Conservation (phyloP, 2,888 invertebrate genomes). For the Microplitis deprimator region DNA sequence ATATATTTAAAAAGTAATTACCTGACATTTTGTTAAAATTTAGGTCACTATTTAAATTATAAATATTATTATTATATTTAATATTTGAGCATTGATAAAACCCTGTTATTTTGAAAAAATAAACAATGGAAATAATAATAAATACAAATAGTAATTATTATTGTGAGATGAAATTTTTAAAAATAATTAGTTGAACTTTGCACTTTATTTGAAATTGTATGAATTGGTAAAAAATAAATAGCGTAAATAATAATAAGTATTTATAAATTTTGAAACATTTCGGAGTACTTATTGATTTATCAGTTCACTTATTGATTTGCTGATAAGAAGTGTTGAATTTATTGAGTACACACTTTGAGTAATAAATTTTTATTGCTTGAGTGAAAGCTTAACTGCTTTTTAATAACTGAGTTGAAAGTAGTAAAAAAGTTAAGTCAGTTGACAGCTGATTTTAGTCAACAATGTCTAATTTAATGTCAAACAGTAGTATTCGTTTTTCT, state of each 20-base stretch:
- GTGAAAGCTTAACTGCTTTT: not conserved
- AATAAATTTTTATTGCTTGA: not conserved
- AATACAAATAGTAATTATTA: not conserved
- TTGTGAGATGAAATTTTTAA: not conserved
- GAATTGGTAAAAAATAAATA: not conserved
- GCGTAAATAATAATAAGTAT: not conserved
- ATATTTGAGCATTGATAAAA: not conserved
- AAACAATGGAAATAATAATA: not conserved
- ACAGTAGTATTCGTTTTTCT: not conserved
- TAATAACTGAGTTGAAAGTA: not conserved
- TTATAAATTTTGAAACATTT: not conserved
- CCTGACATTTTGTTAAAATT: not conserved
- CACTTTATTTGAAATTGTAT: not conserved
- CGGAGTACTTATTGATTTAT: not conserved
- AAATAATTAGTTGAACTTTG: not conserved
- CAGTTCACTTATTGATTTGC: not conserved
- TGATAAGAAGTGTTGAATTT: not conserved
- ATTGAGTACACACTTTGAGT: not conserved
- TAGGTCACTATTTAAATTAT: not conserved
- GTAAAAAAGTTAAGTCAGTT: not conserved
- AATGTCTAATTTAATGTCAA: not conserved
- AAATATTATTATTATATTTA: not conserved
- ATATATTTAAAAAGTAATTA: not conserved
- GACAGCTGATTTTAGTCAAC: conserved; percentile 1
- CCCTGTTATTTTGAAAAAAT: not conserved